A percentile compares a stretch with the other conserved stretches of the same genome.
These are phyloP conservation scores for Patiria miniata DNA, from an alignment of 35 echinoderm and acorn worm genomes.

Conservation along the genomic window DNA sequence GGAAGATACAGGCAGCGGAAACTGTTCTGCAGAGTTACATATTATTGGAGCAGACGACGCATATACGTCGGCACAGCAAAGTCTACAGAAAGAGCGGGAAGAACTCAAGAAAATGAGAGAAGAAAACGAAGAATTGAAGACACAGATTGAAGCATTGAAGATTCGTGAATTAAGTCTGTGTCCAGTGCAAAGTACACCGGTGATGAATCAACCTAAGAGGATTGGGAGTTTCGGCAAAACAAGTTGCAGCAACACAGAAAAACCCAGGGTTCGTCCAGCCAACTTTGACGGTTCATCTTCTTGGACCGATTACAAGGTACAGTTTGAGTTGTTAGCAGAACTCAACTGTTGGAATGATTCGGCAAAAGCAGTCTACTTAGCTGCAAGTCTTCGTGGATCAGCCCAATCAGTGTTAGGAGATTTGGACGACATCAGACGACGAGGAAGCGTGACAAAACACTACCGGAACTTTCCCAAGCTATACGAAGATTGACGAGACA, in stretches of 20 bases:
- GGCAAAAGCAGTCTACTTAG: slow-evolving; percentile 42
- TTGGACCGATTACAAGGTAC: slow-evolving; percentile 55
- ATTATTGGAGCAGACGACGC: too few relatives aligned
- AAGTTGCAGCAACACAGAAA: neutral
- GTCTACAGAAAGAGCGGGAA: neutral
- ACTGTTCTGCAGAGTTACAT: too few relatives aligned
- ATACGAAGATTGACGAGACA: slow-evolving; percentile 42
- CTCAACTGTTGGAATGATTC: slow-evolving; percentile 46
- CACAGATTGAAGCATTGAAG: neutral
- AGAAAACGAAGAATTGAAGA: neutral
- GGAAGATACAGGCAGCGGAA: too few relatives aligned
- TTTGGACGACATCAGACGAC: slow-evolving; percentile 10
- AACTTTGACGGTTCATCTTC: slow-evolving; percentile 40
- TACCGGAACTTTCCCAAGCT: slow-evolving; percentile 44
- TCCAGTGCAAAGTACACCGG: neutral
- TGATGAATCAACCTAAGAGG: neutral
- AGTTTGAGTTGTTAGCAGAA: slow-evolving; percentile 55
- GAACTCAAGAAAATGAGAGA: neutral
- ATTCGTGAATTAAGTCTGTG: neutral
- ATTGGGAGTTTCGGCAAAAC: neutral
- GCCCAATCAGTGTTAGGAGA: slow-evolving; percentile 45
- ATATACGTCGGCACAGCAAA: too few relatives aligned
- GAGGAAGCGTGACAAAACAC: slow-evolving; percentile 27
- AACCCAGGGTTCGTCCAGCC: neutral
- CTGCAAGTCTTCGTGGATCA: slow-evolving; percentile 45